phyloP scores from a whole-genome alignment of 2,113 vertebrate genomes.

The Archilochus colubris region DNA sequence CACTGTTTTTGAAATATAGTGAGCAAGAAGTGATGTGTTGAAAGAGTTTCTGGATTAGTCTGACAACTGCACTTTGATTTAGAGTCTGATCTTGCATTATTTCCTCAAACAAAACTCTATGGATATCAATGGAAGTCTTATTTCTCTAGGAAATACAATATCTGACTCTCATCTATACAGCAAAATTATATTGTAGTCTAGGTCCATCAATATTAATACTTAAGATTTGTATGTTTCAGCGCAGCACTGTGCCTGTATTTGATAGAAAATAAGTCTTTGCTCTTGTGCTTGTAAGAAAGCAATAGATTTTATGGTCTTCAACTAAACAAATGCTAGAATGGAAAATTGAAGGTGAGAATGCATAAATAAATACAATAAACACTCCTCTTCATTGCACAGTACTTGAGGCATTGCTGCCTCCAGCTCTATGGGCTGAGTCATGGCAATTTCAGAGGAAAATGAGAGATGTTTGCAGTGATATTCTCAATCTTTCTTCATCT shows the following conservation, averaged over 20 bases:
- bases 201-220: neutral
- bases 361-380: neutral
- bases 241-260: neutral
- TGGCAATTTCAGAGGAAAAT: neutral
- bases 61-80: neutral
- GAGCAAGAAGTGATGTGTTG: neutral
- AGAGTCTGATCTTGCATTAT: neutral
- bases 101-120: neutral
- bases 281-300: neutral
- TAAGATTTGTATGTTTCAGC: slow-evolving; percentile 8
- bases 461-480: neutral
- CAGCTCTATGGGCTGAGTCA: neutral
- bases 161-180: neutral
- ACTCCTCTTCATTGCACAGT: neutral
- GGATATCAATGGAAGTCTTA: neutral
- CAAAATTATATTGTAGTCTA: neutral
- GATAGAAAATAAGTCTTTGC: neutral
- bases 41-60: slow-evolving; percentile 4
- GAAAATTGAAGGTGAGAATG: neutral
- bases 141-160: neutral
- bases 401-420: neutral
- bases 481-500: neutral
- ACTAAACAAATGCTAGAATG: neutral
- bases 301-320: neutral
- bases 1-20: slow-evolving; percentile 17